phyloP scores from a whole-genome alignment of 2,113 vertebrate genomes.

The Cyrtonyx montezumae region DNA sequence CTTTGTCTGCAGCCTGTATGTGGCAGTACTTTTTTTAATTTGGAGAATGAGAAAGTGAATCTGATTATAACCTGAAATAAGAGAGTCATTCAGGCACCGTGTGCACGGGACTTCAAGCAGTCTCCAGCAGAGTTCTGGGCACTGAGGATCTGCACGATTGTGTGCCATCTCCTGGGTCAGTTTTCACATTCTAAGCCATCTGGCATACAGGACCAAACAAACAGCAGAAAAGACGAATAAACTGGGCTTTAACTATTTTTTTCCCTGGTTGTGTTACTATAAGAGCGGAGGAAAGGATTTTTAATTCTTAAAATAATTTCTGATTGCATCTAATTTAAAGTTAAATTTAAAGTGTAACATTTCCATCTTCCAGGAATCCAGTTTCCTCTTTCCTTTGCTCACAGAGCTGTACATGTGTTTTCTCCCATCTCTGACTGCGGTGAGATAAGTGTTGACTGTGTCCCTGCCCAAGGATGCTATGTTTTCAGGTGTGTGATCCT shows the following conservation, averaged over 20 bases:
- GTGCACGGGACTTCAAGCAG: constrained; percentile 37
- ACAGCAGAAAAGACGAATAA: constrained; percentile 58
- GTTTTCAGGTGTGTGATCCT: neutral
- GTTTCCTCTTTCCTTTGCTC: neutral
- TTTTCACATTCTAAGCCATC: constrained; percentile 55
- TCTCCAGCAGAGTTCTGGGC: constrained; percentile 47
- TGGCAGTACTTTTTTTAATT: constrained; percentile 18
- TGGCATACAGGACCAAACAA: constrained; percentile 63
- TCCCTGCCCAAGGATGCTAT: neutral
- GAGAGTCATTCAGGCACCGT: neutral
- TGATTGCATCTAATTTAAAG: neutral
- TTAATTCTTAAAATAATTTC: neutral
- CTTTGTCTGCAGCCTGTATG: constrained; percentile 12
- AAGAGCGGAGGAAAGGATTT: neutral
- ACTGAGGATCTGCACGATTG: constrained; percentile 52
- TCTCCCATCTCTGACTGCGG: neutral
- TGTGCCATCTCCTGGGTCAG: constrained; percentile 47
- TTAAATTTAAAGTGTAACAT: accelerated
- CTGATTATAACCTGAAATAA: constrained; percentile 39
- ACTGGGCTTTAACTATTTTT: neutral
- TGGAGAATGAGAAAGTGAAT: constrained; percentile 51
- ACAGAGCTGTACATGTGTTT: neutral
- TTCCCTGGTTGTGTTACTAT: neutral
- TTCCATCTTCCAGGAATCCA: neutral
- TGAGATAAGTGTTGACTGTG: neutral